Conservation (phyloP, 1,140 invertebrate genomes). For the Drosophila sucinea region DNA sequence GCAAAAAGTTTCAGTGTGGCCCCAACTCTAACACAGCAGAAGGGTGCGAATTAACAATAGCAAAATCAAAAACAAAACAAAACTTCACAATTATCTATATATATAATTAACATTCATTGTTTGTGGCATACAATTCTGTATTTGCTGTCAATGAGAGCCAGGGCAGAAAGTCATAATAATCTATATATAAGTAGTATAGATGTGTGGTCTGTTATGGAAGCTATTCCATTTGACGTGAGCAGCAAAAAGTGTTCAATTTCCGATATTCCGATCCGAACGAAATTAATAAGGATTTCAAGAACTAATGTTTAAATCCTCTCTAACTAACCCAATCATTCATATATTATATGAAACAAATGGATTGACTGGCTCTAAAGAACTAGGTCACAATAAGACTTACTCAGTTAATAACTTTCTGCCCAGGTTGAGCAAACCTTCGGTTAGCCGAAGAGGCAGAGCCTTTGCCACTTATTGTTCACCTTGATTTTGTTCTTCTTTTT, state of each 20-base stretch:
- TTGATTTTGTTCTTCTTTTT: neutral
- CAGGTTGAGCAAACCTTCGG: conserved; percentile 24
- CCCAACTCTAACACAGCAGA: conserved; percentile 84
- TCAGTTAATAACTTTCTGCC: conserved; percentile 23
- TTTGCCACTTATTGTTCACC: neutral
- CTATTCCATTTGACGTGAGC: no score
- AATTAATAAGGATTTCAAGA: neutral
- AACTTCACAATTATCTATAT: neutral
- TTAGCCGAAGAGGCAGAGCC: conserved; percentile 9
- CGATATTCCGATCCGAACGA: no score
- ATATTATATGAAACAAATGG: no score
- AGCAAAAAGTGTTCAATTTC: no score
- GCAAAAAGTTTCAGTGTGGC: conserved; percentile 95
- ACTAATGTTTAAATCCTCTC: neutral
- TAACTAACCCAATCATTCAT: neutral
- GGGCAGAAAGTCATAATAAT: neutral
- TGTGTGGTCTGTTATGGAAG: neutral
- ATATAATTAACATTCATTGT: conserved; percentile 1
- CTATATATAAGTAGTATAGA: neutral
- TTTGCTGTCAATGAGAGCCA: neutral
- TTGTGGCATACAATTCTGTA: neutral
- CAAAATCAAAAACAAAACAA: neutral
- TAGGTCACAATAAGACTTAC: no score
- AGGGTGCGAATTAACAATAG: conserved; percentile 66
- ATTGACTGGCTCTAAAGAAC: no score